Conservation (phyloP, 2,113 vertebrate genomes). For the Lycaon pictus region DNA sequence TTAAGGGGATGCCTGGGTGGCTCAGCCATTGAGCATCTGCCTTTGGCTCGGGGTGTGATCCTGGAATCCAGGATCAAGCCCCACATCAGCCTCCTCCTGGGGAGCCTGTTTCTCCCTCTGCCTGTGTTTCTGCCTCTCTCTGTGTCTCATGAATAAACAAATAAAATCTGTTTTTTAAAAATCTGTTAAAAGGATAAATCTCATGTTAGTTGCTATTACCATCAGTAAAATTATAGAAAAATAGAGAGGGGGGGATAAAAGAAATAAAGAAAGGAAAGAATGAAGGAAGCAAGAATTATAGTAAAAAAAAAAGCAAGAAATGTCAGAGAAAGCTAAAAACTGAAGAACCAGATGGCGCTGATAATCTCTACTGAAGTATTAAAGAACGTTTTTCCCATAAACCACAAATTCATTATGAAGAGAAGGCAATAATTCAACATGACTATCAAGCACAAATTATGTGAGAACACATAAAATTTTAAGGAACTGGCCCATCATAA, state of each 20-base stretch:
- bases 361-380: constrained; percentile 8
- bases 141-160: no score
- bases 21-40: no score
- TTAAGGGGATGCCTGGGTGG: background rate
- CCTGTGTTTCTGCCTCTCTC: no score
- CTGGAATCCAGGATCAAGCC: no score
- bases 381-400: constrained; percentile 12
- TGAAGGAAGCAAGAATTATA: background rate
- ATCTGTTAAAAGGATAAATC: background rate
- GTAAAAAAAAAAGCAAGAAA: background rate
- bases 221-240: background rate
- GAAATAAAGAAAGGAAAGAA: background rate
- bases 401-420: constrained; percentile 42
- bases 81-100: no score
- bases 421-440: constrained; percentile 31
- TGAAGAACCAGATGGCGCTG: background rate
- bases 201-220: background rate
- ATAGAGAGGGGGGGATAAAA: background rate
- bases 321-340: background rate
- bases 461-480: background rate
- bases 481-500: background rate
- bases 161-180: background rate
- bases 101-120: no score
- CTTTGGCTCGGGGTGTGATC: no score
- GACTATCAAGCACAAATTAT: background rate